These are phyloP conservation scores for Micromesistius poutassou DNA, from an alignment of 2,797 vertebrate genomes.

Conservation along the genomic window DNA sequence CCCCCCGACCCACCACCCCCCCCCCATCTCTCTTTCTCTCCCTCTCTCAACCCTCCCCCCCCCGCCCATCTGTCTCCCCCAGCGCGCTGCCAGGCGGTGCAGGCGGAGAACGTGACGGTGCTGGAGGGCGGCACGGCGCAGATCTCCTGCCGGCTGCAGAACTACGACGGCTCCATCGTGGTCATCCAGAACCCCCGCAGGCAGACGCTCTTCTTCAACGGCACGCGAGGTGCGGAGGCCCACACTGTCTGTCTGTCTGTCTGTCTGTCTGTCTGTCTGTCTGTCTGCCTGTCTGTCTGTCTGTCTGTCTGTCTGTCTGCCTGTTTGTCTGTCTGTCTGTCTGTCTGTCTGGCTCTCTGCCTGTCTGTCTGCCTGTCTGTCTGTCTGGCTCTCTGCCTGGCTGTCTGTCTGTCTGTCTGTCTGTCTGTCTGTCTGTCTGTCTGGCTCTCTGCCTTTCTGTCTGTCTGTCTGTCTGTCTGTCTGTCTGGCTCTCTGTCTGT, in stretches of 20 bases:
- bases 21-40: neutral
- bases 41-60: neutral
- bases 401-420: neutral
- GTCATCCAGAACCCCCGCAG: slow-evolving; percentile 92
- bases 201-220: slow-evolving; percentile 93
- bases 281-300: slow-evolving; percentile 10
- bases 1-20: neutral
- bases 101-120: slow-evolving; percentile 91
- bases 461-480: too few species aligned
- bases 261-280: slow-evolving; percentile 7
- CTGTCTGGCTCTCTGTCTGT: too few species aligned
- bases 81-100: slow-evolving; percentile 83
- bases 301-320: slow-evolving; percentile 24
- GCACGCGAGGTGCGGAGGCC: slow-evolving; percentile 78
- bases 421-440: neutral
- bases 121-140: slow-evolving; percentile 86
- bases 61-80: slow-evolving; percentile 35
- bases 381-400: neutral
- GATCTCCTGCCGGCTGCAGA: slow-evolving; percentile 89
- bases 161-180: slow-evolving; percentile 91
- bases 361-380: neutral
- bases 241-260: slow-evolving; percentile 18
- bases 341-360: neutral
- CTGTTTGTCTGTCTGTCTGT: neutral
- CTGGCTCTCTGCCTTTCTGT: too few species aligned